A percentile compares a stretch with the other conserved stretches of the same genome.
Evolutionary conservation across 2,888 invertebrate genomes (phyloP).

Genomic region (Tanypteryx hageni): DNA sequence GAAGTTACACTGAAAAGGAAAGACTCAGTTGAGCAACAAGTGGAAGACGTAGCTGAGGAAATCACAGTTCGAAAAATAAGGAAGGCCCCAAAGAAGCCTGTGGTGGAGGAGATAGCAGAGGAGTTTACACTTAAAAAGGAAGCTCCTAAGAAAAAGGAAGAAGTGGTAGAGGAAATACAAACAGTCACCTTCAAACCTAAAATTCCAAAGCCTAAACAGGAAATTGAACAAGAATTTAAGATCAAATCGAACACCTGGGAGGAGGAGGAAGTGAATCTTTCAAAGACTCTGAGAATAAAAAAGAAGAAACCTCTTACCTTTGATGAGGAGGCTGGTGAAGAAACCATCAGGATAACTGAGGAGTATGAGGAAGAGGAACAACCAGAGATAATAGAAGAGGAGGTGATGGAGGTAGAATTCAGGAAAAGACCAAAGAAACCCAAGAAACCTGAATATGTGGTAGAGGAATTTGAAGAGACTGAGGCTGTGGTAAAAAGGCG

Average conservation of each 20-base stretch:
- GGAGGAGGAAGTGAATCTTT: slow-evolving; percentile 85
- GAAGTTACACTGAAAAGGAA: slow-evolving; percentile 78
- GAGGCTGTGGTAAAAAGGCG: slow-evolving; percentile 71
- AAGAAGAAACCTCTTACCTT: slow-evolving; percentile 86
- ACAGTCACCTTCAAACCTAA: slow-evolving; percentile 84
- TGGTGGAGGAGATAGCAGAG: slow-evolving; percentile 68
- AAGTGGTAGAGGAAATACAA: slow-evolving; percentile 80
- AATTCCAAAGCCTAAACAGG: slow-evolving; percentile 87
- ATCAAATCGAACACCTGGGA: slow-evolving; percentile 90
- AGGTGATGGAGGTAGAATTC: slow-evolving; percentile 76
- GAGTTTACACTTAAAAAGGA: slow-evolving; percentile 69
- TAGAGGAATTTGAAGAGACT: slow-evolving; percentile 74
- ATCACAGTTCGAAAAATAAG: slow-evolving; percentile 69
- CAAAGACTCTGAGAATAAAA: slow-evolving; percentile 90
- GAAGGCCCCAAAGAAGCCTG: slow-evolving; percentile 65
- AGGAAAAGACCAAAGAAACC: slow-evolving; percentile 74
- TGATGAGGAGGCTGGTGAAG: slow-evolving; percentile 86
- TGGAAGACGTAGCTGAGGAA: slow-evolving; percentile 71
- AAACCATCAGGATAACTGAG: slow-evolving; percentile 83
- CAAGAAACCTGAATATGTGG: slow-evolving; percentile 74
- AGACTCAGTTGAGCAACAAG: slow-evolving; percentile 75
- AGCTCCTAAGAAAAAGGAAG: slow-evolving; percentile 82
- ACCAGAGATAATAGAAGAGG: slow-evolving; percentile 81
- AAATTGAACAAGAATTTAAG: slow-evolving; percentile 93
- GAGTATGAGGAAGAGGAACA: slow-evolving; percentile 81